These are phyloP conservation scores for Orycteropus afer DNA, from an alignment of 2,113 vertebrate genomes.

Conservation along the genomic window DNA sequence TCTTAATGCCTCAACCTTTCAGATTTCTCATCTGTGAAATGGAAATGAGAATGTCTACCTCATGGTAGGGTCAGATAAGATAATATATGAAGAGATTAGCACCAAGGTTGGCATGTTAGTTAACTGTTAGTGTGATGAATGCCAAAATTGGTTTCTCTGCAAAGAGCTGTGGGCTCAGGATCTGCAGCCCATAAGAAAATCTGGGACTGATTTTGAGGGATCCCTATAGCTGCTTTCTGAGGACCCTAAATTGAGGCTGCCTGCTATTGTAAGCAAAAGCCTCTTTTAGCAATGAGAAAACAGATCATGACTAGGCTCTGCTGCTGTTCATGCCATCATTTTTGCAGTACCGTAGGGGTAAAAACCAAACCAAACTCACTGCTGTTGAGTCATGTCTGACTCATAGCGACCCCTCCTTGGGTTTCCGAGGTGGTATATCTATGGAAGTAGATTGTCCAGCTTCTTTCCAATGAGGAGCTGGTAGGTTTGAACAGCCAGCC, in stretches of 20 bases:
- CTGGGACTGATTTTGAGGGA: neutral
- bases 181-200: neutral
- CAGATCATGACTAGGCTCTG: accelerated
- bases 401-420: too few relatives aligned
- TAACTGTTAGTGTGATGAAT: neutral
- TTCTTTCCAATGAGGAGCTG: too few relatives aligned
- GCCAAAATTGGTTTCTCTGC: neutral
- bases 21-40: neutral
- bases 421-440: too few relatives aligned
- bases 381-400: too few relatives aligned
- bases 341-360: neutral
- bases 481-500: too few relatives aligned
- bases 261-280: neutral
- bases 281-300: neutral
- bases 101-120: neutral
- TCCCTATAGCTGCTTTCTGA: neutral
- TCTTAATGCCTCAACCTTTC: neutral
- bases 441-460: too few relatives aligned
- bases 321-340: accelerated
- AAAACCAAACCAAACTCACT: too few relatives aligned
- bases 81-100: neutral
- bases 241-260: neutral
- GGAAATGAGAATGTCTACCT: neutral
- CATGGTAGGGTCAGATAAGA: neutral
- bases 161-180: neutral